Base-by-base conservation (phyloP, 2,113 vertebrate genomes). In the Notarius lentiginosus region DNA sequence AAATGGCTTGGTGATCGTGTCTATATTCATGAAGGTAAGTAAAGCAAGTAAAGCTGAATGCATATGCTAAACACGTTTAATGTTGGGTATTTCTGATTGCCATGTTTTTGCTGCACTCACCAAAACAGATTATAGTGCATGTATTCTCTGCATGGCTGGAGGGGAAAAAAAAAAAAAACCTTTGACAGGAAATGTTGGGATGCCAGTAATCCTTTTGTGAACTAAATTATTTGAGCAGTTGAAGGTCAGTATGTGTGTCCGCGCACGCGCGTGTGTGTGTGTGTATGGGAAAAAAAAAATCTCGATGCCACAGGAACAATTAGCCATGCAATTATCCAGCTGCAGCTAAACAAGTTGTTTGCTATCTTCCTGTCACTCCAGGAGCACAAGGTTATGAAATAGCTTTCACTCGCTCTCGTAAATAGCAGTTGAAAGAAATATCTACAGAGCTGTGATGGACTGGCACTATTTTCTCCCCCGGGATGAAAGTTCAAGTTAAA, bases 1-100 rank as follows among this genome's bases (percentile, higher is more conserved):
- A 49, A 99, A 99, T 53, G 98, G 98, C 91, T 94, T 99, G 94
- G 98, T 99, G 94, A 95, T 99, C 91, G 97, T 99, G 94, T 98
- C 98, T 92, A 99, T 99, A 97, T 99, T 99, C 95, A 99, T 99
- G 96, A 99, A 99, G 96, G 98, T 99, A 94, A 97, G 97, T 93
- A 61, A 79, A n/a, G 30, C 41, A 41, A n/a, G 34, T 10, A 72
- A 83, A 30, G 9, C 66, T 27, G 6, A 60, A 87, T 22, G 5
- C 30, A 18, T 1, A 53, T 2, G 24, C 7, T 58, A 51, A 63
- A 85, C 12, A 41, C 0, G 61, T 70, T 3, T 87, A 27, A 89
- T 34, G 63, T 73, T 53, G 8, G 84, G 72, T 86, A 82, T 66
- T 51, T 4, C 17, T 47, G 27, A 75, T 70, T 58, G 10, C 12